These are phyloP conservation scores for Aphaenogaster floridana DNA, from an alignment of 1,140 invertebrate genomes.

Conservation along the genomic window DNA sequence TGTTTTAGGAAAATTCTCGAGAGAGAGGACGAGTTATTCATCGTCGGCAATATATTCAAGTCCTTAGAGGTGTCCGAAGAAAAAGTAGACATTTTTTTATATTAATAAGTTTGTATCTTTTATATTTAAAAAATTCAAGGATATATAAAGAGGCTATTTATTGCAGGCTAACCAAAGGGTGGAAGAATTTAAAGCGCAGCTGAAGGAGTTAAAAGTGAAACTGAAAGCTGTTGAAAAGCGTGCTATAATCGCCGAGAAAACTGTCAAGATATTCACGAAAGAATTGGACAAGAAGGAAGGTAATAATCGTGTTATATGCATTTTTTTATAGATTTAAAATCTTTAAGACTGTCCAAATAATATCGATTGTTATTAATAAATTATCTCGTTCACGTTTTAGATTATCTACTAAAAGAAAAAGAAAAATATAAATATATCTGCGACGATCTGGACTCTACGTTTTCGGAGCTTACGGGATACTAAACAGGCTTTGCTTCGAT, in stretches of 20 bases:
- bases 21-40: slow-evolving; percentile 99
- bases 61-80: slow-evolving; percentile 99
- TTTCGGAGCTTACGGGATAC: slow-evolving; percentile 92
- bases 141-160: slow-evolving; percentile 30
- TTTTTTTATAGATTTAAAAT: not conserved
- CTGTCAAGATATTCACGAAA: slow-evolving; percentile 94
- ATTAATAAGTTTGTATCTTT: not conserved
- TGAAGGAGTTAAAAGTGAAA: slow-evolving; percentile 91
- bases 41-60: slow-evolving; percentile 99
- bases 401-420: slow-evolving; percentile 92
- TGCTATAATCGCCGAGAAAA: slow-evolving; percentile 94
- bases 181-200: slow-evolving; percentile 93
- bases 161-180: slow-evolving; percentile 93
- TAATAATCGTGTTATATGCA: slow-evolving; percentile 78
- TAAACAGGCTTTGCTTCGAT: slow-evolving; percentile 78
- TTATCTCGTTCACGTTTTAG: slow-evolving; percentile 83
- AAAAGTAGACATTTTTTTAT: slow-evolving; percentile 91
- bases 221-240: slow-evolving; percentile 94
- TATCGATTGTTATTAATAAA: slow-evolving; percentile 32
- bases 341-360: not conserved
- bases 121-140: not conserved
- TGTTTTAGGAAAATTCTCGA: slow-evolving; percentile 97
- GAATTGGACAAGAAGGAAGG: slow-evolving; percentile 95
- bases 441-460: slow-evolving; percentile 95
- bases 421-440: slow-evolving; percentile 91